Percentiles rank a stretch among this genome's conserved stretches.
Evolutionary conservation across 2,113 vertebrate genomes (phyloP).

Genomic region (Dasyprocta punctata): DNA sequence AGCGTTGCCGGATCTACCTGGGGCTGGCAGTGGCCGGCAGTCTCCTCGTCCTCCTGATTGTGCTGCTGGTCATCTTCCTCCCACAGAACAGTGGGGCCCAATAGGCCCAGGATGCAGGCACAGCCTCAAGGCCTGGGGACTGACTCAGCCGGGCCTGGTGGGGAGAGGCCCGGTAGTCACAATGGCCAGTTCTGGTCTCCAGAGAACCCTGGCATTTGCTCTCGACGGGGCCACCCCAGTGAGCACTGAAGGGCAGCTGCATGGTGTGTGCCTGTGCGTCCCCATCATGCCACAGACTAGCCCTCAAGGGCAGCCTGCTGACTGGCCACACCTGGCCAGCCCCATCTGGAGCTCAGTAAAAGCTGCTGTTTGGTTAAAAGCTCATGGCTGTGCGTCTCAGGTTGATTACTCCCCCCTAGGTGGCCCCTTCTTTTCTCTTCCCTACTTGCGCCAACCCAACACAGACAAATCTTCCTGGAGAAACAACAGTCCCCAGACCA

Average conservation of each 20-base stretch:
- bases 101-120: not conserved
- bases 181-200: conserved; percentile 15
- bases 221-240: not conserved
- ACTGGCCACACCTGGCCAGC: not conserved
- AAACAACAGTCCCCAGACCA: not conserved
- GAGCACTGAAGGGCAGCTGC: not conserved
- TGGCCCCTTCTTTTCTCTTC: not conserved
- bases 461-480: not conserved
- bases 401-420: not conserved
- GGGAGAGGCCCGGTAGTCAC: not conserved
- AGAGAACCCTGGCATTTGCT: conserved; percentile 1
- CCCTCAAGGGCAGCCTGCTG: conserved; percentile 12
- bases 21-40: not conserved
- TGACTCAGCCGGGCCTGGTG: conserved; percentile 10
- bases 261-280: not conserved
- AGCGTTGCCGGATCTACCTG: conserved; percentile 70
- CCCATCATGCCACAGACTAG: not conserved
- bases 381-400: not conserved
- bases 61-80: conserved; percentile 58
- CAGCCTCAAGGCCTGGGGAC: not conserved
- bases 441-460: not conserved
- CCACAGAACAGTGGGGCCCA: not conserved
- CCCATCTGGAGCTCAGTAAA: conserved; percentile 73
- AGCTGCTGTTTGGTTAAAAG: conserved; percentile 63
- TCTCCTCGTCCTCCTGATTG: conserved; percentile 67